Evolutionary conservation across 2,113 vertebrate genomes (phyloP).

Genomic region (Dipodomys spectabilis): DNA sequence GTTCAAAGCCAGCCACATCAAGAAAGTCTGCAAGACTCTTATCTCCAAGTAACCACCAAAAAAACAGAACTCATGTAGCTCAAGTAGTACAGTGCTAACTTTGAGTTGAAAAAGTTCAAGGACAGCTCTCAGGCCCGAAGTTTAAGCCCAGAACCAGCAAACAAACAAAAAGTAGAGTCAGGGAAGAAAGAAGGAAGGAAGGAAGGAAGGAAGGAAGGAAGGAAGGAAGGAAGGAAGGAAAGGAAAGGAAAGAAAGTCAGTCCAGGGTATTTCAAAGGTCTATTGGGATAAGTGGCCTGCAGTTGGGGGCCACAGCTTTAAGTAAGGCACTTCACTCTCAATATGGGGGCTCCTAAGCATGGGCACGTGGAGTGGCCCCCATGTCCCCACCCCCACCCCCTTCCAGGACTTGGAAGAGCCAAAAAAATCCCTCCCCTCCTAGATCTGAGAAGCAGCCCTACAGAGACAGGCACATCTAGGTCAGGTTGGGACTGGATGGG

Average conservation of each 20-base stretch:
- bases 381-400: neutral
- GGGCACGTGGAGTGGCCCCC: neutral
- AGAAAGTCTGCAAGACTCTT: no score
- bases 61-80: no score
- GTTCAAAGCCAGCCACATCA: no score
- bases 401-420: neutral
- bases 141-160: no score
- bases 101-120: no score
- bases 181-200: neutral
- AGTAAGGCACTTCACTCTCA: constrained; percentile 14
- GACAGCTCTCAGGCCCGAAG: no score
- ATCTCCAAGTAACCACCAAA: no score
- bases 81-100: no score
- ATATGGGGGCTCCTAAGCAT: neutral
- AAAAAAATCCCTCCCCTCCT: neutral
- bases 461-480: neutral
- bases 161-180: no score
- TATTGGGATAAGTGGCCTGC: neutral
- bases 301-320: neutral
- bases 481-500: neutral
- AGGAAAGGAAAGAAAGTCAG: neutral
- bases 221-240: neutral
- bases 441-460: neutral
- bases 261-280: neutral
- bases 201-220: neutral